Evolutionary conservation across 2,113 vertebrate genomes (phyloP), one percentile per base, ranked within the genome.

Genomic region (Oncorhynchus gorbuscha): DNA sequence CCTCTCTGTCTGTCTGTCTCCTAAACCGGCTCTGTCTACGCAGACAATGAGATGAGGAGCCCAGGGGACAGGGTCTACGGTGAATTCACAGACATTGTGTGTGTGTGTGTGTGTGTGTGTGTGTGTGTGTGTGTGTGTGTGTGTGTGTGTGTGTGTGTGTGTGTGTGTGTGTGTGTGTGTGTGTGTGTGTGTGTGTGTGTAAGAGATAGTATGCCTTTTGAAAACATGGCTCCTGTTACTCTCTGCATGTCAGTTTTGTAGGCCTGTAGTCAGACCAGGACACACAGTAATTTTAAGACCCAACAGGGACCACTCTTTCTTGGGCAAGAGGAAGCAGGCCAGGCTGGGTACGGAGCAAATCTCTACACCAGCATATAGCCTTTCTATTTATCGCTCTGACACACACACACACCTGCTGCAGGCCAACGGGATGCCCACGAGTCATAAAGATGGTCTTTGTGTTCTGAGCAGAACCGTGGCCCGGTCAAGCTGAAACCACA

Each of bases 21-120:
- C 62, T 71, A 73, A 88, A 92, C 88, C 79, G 81, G 87, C 87
- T 90, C 84, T 74, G 85, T 87, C 76, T 79, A 51, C 39, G 11
- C 11, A 67, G 69, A 91, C 90, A 91, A 90, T 80, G 80, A 79
- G 77, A 61, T 61, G 62, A 35, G 45, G 39, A 45, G 59, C 20
- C 5, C 39, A 12, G 28, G 35, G 39, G 39, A 13, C 18, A 49
- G 6, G 11, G n/a, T 20, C 28, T 49, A 70, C 4, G 28, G 39
- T 20, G 32, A n/a, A 45, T 8, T 45, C 67, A 13, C 69, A 5
- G 39, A 18, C 13, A n/a, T 28, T 30, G 13, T 20, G 59, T 64
- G 58, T 73, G 58, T 73, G 1, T 20, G 28, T 28, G 58, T 73
- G 1, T 20, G 28, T 28, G 58, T 73, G 1, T 20, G 28, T 28